A percentile compares a stretch with the other conserved stretches of the same genome.
Conservation (phyloP, 37 sponge, comb jelly and placozoan genomes). For the Aphrocallistes beatrix region DNA sequence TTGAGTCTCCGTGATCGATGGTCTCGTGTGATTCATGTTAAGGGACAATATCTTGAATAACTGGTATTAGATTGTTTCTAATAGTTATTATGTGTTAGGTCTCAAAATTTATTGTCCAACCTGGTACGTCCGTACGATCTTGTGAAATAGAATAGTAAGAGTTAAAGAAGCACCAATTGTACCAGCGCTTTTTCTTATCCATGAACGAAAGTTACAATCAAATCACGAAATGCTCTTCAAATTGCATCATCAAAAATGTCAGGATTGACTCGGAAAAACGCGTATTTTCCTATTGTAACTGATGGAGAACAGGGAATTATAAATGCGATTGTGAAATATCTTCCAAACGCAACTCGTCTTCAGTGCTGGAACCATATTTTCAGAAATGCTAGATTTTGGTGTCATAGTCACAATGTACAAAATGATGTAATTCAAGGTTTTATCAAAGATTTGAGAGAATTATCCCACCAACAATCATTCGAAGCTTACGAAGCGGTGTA, state of each 20-base stretch:
- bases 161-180: not conserved
- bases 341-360: slow-evolving; percentile 20
- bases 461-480: not conserved
- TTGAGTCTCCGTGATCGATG: no score
- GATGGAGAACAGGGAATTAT: slow-evolving; percentile 33
- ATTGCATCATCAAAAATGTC: not conserved
- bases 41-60: no score
- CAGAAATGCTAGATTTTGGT: slow-evolving; percentile 25
- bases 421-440: not conserved
- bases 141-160: no score
- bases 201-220: slow-evolving; percentile 20
- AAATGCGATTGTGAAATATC: slow-evolving; percentile 20
- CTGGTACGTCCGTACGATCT: no score
- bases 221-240: slow-evolving; percentile 11
- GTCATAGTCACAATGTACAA: not conserved
- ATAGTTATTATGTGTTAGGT: no score
- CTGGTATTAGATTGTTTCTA: no score
- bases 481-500: not conserved
- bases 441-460: not conserved
- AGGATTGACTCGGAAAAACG: not conserved
- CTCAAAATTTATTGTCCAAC: no score
- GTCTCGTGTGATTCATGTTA: no score
- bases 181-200: slow-evolving; percentile 20
- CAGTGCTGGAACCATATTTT: slow-evolving; percentile 37
- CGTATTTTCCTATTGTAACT: slow-evolving; percentile 22